Base-by-base conservation (phyloP, 1,140 invertebrate genomes). In the Meloidogyne chitwoodi region DNA sequence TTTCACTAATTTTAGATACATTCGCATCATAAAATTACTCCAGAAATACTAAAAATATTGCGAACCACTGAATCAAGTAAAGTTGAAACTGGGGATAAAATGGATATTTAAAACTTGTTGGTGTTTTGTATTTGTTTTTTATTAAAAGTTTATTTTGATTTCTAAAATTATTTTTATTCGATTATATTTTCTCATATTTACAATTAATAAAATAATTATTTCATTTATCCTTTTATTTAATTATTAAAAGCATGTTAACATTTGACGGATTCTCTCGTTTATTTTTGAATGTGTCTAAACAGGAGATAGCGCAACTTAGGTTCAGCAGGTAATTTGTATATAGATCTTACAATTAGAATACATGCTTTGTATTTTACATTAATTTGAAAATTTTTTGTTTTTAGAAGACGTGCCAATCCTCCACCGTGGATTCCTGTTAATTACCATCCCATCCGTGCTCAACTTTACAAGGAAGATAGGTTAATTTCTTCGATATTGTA, bases 391-490 rank as follows among this genome's bases (percentile, higher is more conserved):
- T 24, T 71, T 14, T 27, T 22, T 31, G 26, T 22, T 19, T 38
- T 62, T 11, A 64, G 77, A 38, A 48, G 74, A 2, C 63, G 71
- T 19, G 12, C 74, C 34, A 48, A 62, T 6, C 80, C 80, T 1
- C 67, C 79, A 31, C 79, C 79, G 4, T 77, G 79, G 79, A 34
- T 81, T 24, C 48, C 74, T 8, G 2, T 5, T n/a, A 80, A 68
- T 61, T 68, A 77, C 16, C 14, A 63, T 2, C 26, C 31, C 2
- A 22, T 81, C 19, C 56, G 34, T 69, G 44, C 27, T 2, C 12
- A 27, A 44, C 67, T 80, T n/a, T 67, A 34, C 19, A 61, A 77
- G 24, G 69, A 68, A 0, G 79, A 80, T 24, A 61, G 79, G 79
- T 80, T 27, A 27, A 16, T 81, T 2, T 19, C 6, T 16, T 29